phyloP scores from a whole-genome alignment of 2,888 invertebrate genomes.

The Diabrotica balteata region DNA sequence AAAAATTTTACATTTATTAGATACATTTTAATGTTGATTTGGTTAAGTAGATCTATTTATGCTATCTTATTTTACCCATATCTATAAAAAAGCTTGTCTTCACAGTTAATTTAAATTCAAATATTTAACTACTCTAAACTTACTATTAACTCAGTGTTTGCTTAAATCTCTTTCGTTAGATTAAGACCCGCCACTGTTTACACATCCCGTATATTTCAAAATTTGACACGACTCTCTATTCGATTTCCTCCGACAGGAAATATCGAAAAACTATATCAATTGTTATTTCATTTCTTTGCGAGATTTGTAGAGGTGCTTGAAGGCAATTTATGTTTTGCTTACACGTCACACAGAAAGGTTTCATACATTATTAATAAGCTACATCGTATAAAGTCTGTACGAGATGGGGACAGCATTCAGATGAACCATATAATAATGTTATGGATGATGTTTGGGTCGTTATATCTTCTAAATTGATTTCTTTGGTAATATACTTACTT shows the following conservation, averaged over 20 bases:
- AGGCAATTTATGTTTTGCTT: conserved; percentile 47
- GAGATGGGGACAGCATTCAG: conserved; percentile 43
- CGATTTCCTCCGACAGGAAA: conserved; percentile 15
- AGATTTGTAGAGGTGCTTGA: conserved; percentile 40
- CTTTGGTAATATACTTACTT: no score
- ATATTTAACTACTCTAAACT: no score
- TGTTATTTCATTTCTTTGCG: conserved; percentile 34
- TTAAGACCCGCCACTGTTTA: background rate
- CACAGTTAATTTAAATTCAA: no score
- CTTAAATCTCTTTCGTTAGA: no score
- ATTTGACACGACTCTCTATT: conserved; percentile 17
- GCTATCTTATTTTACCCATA: no score
- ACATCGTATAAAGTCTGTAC: conserved; percentile 39
- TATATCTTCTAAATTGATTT: background rate
- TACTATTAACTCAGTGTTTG: no score
- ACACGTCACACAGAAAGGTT: conserved; percentile 40
- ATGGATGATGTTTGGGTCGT: background rate
- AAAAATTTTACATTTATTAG: no score
- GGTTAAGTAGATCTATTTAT: no score
- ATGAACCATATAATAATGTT: background rate
- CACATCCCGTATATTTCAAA: conserved; percentile 10
- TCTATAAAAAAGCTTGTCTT: no score
- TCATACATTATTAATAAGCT: conserved; percentile 47
- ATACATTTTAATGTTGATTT: no score
- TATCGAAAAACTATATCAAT: conserved; percentile 32